Conservation (phyloP, 2,797 vertebrate species). For the Bradypus variegatus region DNA sequence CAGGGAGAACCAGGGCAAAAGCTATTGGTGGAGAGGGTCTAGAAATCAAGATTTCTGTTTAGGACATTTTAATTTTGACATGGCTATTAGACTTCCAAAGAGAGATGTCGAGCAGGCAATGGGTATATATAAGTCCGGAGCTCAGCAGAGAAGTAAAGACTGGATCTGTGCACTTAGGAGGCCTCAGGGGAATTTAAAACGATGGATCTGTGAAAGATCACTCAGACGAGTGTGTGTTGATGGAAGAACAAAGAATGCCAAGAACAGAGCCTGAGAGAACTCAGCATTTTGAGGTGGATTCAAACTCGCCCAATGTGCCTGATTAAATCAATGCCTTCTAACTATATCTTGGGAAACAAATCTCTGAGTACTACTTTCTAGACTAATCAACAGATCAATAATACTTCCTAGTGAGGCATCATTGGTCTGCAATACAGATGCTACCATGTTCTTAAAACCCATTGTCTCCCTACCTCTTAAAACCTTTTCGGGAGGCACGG, state of each 20-base stretch:
- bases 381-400: not conserved
- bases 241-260: not conserved
- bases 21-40: not conserved
- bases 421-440: not conserved
- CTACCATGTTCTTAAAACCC: not conserved
- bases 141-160: not conserved
- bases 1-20: not conserved
- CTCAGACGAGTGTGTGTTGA: not conserved
- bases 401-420: not conserved
- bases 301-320: not conserved
- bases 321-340: not conserved
- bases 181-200: not conserved
- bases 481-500: not conserved
- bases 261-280: not conserved
- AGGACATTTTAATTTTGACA: not conserved
- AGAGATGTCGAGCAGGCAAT: not conserved
- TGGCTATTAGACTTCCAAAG: not conserved
- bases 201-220: not conserved
- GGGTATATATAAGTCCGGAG: not conserved
- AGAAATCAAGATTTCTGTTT: conserved; percentile 1
- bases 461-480: not conserved
- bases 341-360: not conserved
- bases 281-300: not conserved
- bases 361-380: not conserved
- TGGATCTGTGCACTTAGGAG: not conserved